These are phyloP conservation scores for Papilio gigon DNA, from an alignment of 2,888 invertebrate genomes.

Conservation along the genomic window DNA sequence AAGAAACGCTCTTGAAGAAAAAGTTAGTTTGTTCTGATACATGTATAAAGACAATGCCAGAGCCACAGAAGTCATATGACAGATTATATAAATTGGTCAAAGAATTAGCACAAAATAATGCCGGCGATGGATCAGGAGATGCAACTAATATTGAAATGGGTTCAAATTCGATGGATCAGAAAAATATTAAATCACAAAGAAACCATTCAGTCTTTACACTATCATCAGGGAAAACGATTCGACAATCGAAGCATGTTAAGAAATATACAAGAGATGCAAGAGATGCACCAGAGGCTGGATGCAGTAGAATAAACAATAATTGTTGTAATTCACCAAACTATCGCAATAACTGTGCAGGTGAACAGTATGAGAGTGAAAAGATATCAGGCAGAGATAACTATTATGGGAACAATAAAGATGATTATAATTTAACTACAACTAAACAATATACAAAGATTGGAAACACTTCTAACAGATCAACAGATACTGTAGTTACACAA, in stretches of 20 bases:
- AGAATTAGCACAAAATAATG: slow-evolving; percentile 74
- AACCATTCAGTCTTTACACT: slow-evolving; percentile 77
- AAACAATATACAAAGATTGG: slow-evolving; percentile 45
- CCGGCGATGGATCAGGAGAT: slow-evolving; percentile 76
- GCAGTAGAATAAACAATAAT: slow-evolving; percentile 58
- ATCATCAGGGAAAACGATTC: slow-evolving; percentile 67
- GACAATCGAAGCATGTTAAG: slow-evolving; percentile 56
- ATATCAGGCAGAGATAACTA: slow-evolving; percentile 37
- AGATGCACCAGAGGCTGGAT: slow-evolving; percentile 53
- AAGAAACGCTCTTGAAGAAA: slow-evolving; percentile 72
- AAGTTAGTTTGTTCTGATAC: slow-evolving; percentile 67
- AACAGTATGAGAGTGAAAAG: slow-evolving; percentile 50
- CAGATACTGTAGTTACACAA: slow-evolving; percentile 39
- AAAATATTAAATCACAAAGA: slow-evolving; percentile 58
- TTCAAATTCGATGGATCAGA: slow-evolving; percentile 53
- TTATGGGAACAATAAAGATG: background rate
- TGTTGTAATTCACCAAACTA: slow-evolving; percentile 60
- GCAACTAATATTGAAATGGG: slow-evolving; percentile 74
- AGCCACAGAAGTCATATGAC: slow-evolving; percentile 56
- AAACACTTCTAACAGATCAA: slow-evolving; percentile 44
- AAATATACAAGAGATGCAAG: slow-evolving; percentile 56
- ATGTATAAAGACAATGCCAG: slow-evolving; percentile 54
- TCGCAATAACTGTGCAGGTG: slow-evolving; percentile 62
- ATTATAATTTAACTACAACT: slow-evolving; percentile 12
- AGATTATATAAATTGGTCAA: slow-evolving; percentile 70